phyloP scores from a whole-genome alignment of 2,888 invertebrate genomes.

The Dynastes grantii region DNA sequence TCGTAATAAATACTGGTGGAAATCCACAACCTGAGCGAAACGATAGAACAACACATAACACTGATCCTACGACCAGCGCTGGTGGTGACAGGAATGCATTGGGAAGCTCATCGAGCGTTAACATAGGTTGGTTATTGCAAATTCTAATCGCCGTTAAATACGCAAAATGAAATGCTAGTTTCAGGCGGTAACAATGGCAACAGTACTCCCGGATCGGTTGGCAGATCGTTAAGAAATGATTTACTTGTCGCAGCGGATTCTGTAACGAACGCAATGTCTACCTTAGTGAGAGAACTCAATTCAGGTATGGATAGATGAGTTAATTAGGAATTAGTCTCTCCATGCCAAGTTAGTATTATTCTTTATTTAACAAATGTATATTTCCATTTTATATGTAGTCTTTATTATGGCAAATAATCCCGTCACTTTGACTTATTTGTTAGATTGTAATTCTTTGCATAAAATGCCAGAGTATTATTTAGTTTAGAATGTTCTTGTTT shows the following conservation, averaged over 20 bases:
- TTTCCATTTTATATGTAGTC: constrained; percentile 39
- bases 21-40: constrained; percentile 63
- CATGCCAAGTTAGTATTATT: constrained; percentile 48
- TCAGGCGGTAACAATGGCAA: constrained; percentile 63
- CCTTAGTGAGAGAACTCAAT: constrained; percentile 95
- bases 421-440: not conserved
- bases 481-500: not conserved
- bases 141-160: not conserved
- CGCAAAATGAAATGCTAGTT: not conserved
- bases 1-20: constrained; percentile 54
- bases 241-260: constrained; percentile 96
- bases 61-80: constrained; percentile 73
- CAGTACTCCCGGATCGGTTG: constrained; percentile 68
- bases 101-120: constrained; percentile 62
- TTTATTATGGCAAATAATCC: not conserved
- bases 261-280: constrained; percentile 98
- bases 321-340: constrained; percentile 14
- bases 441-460: not conserved
- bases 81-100: constrained; percentile 75
- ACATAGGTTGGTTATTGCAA: constrained; percentile 54
- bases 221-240: constrained; percentile 85
- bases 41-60: constrained; percentile 61
- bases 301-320: constrained; percentile 78
- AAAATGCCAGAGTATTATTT: not conserved
- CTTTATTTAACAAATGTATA: constrained; percentile 42